Evolutionary conservation across 23 tunicate species (phyloP), one percentile per base, ranked within the genome.

Genomic region (Diplosoma virens): DNA sequence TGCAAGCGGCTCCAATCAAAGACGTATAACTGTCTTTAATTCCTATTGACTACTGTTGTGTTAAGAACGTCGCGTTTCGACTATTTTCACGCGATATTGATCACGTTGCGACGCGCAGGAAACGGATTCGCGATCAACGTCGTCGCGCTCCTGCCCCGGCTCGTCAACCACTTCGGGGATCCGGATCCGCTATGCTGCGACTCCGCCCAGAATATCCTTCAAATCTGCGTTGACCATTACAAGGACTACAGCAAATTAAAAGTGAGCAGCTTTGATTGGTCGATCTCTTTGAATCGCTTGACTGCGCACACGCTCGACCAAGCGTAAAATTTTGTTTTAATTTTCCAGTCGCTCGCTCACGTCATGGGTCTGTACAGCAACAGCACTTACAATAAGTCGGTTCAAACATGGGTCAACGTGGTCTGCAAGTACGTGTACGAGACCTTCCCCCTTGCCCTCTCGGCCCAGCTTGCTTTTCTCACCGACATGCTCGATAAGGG

Each of bases 351-450:
- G 0, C 66, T 89, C 34, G 96, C 96, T 3, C 96, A 89, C 60
- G 96, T 89, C 17, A 89, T 89, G 96, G 65, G 83, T 64, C 78
- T 82, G 50, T 89, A 89, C 60, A 53, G 71, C 77, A 78, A 77
- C 77, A 86, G 71, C 52, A 82, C 96, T 1, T 89, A 89, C 84
- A 86, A 78, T 61, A 82, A 89, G 30, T 30, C 87, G 1, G 36
- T 33, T 3, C 58, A 50, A 29, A 89, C 87, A 0, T 89, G 96
- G 96, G 59, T 82, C 25, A 89, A 50, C 66, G 96, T 82, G 47
- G 96, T 89, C 6, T 82, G 87, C 81, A 89, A 89, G 33, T 89
- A 89, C 60, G 77, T 82, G 41, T 79, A 78, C 45, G 96, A 89
- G 34, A 82, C 96, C 30, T 89, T 89, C 65, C 96, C 96, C 0